Conservation (phyloP, 2,888 invertebrate genomes). For the Saturnia pavonia region DNA sequence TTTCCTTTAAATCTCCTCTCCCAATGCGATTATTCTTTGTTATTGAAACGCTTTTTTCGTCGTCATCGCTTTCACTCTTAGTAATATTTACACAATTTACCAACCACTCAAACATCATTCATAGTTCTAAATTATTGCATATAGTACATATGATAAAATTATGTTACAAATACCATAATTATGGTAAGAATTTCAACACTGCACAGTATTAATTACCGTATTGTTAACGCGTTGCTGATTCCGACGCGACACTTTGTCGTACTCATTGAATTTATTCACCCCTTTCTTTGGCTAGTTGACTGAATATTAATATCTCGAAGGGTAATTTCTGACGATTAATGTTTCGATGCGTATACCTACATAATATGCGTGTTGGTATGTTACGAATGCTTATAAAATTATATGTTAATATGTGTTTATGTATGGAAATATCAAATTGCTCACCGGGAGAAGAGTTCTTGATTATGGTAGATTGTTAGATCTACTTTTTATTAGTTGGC, state of each 20-base stretch:
- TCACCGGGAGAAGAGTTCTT: neutral
- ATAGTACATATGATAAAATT: too few relatives aligned
- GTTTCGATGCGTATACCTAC: constrained; percentile 39
- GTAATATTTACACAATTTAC: too few relatives aligned
- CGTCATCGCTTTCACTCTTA: too few relatives aligned
- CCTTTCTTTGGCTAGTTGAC: constrained; percentile 71
- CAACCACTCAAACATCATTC: too few relatives aligned
- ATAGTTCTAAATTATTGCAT: too few relatives aligned
- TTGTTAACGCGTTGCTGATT: constrained; percentile 71
- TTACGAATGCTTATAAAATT: constrained; percentile 24
- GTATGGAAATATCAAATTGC: neutral
- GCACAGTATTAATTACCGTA: constrained; percentile 68
- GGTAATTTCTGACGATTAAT: constrained; percentile 72
- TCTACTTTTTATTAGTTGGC: neutral
- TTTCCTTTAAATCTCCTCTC: too few relatives aligned
- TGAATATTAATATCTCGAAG: constrained; percentile 70
- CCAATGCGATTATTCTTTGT: too few relatives aligned
- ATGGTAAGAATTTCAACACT: too few relatives aligned
- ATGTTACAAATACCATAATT: too few relatives aligned
- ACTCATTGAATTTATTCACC: constrained; percentile 67
- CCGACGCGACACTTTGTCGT: constrained; percentile 59
- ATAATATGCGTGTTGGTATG: constrained; percentile 34
- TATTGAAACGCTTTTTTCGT: too few relatives aligned
- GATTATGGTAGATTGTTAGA: neutral
- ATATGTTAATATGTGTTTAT: neutral